Evolutionary conservation across 2,888 invertebrate genomes (phyloP), one percentile per base, ranked within the genome.

Genomic region (Sarcophaga carnaria): DNA sequence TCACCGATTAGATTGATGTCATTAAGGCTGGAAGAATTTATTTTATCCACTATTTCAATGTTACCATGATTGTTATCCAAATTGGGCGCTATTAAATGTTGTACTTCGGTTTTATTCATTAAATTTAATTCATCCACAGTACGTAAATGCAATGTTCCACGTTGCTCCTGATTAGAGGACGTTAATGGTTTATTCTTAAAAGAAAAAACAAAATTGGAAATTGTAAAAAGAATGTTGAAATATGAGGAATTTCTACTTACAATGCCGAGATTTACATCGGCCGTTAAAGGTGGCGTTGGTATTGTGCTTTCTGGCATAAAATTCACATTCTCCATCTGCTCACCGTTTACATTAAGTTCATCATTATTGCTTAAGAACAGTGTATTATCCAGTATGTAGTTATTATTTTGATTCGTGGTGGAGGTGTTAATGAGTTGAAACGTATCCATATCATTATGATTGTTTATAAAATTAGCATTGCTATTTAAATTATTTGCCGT

Each of bases 61-160:
- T n/a, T 67, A 64, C 79, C 59, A 69, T 71, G 82, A 20, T 71
- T 83, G n/a, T 86, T 84, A 27, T 92, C 92, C 6, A 92, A 89
- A 85, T 92, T 90, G 0, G 93, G 93, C 20, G 92, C 92, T 71
- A 93, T 92, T 14, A 93, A 85, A 82, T 92, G 92, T 88, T 93
- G 92, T 25, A 93, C 93, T 75, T 93, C 93, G 78, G 91, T 93
- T 80, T 92, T 91, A 63, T 93, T 93, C 92, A 93, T 93, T 54
- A 93, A 89, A 89, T 93, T 93, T 17, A 93, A 87, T 86, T 93
- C 93, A 72, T 93, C 93, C 0, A 93, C 93, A 0, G 93, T 93
- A 27, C 93, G 91, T 45, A 93, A 89, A 81, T 93, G 93, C 2
- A 93, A 86, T 0, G 92, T 92, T n/a, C 91, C 91, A 3, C 91